Evolutionary conservation across 2,888 invertebrate genomes (phyloP).

Genomic region (Lottia gigantea): DNA sequence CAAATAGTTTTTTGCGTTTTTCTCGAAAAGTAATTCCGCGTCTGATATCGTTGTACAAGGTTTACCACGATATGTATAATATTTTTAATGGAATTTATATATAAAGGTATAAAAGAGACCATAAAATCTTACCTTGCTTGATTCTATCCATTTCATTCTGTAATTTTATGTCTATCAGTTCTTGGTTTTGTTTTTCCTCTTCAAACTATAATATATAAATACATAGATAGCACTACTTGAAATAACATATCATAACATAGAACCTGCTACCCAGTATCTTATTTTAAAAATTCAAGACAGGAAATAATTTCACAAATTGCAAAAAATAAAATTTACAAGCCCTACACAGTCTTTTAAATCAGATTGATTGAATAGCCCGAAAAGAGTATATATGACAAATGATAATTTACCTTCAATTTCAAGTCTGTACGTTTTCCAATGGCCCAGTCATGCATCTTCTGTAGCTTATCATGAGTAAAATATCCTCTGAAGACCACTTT

Average conservation of each 20-base stretch:
- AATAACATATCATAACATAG: not conserved
- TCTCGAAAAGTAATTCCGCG: too few relatives aligned
- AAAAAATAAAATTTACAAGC: too few relatives aligned
- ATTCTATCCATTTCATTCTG: slow-evolving; percentile 58
- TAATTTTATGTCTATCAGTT: slow-evolving; percentile 54
- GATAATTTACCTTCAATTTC: slow-evolving; percentile 50
- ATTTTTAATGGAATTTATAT: too few relatives aligned
- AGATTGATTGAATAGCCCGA: not conserved
- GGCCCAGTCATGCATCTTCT: slow-evolving; percentile 61
- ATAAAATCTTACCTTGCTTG: slow-evolving; percentile 39
- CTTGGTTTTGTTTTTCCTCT: slow-evolving; percentile 57
- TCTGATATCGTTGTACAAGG: too few relatives aligned
- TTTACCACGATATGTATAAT: too few relatives aligned
- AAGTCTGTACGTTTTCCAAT: slow-evolving; percentile 57
- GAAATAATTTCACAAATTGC: too few relatives aligned
- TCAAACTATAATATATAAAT: slow-evolving; percentile 51
- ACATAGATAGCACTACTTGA: not conserved
- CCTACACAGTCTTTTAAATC: not conserved
- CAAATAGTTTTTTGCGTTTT: too few relatives aligned
- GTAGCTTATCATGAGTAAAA: slow-evolving; percentile 58
- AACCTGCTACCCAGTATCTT: not conserved
- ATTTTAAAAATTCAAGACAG: too few relatives aligned
- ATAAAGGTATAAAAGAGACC: too few relatives aligned
- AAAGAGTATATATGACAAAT: not conserved
- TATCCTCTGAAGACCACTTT: slow-evolving; percentile 65